Base-by-base conservation (phyloP, 1,140 invertebrate genomes). In the Calliopsis andreniformis region DNA sequence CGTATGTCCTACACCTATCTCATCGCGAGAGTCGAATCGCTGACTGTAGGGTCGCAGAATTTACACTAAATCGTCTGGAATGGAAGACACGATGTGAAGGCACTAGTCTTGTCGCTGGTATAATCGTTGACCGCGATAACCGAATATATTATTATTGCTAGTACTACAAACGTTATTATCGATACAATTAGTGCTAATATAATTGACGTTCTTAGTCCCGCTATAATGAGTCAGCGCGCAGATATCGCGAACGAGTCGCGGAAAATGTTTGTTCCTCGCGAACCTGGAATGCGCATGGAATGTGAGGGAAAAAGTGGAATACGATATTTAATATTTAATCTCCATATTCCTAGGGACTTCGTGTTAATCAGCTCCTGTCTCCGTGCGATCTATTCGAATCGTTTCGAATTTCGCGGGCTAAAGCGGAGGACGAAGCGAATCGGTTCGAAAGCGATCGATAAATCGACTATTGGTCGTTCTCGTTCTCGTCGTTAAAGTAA, bases 401-500 rank as follows among this genome's bases (percentile, higher is more conserved):
- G n/a, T n/a, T n/a, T n/a, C n/a, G n/a, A n/a, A n/a, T 39, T 3
- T 39, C 35, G 35, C 3, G 4, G 35, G 10, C 35, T 39, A 39
- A 39, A 10, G 35, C 43, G 10, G 43, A 47, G 43, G 18, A 47
- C 14, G 1, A 2, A 5, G 28, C 12, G 1, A 18, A 49, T 4
- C 6, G n/a, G 0, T 18, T 23, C n/a, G 45, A 3, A 20, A 16
- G 32, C 28, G 25, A 35, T 28, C 25, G 14, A 30, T 32, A 53
- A 66, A 63, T 55, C 45, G 32, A 63, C 39, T 51, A 47, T 42
- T 76, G 69, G 78, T 91, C 91, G 79, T 90, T 89, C 28, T 92
- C 91, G 61, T 87, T 89, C 39, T 92, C 91, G 69, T 92, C 93
- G 72, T 94, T 93, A 81, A 94, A 94, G 82, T 94, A 94, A 28